Conservation (phyloP, 1,140 invertebrate genomes). For the Plodia interpunctella region DNA sequence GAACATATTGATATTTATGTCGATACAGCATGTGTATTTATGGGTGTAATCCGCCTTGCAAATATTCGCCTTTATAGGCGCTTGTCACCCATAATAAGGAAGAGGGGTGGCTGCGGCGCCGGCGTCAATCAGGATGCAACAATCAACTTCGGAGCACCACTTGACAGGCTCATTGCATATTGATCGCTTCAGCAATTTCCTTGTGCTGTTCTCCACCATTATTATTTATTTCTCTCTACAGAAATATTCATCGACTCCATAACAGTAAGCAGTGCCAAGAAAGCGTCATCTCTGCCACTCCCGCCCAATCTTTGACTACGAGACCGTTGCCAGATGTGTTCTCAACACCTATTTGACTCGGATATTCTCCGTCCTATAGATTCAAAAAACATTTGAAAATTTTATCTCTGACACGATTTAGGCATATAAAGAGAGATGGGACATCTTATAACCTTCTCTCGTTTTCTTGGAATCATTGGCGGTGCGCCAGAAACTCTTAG, state of each 20-base stretch:
- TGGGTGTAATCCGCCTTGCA: background rate
- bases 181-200: background rate
- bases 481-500: slow-evolving; percentile 46
- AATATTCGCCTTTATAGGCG: slow-evolving; percentile 12
- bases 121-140: slow-evolving; percentile 33
- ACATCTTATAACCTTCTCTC: slow-evolving; percentile 70
- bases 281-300: slow-evolving; percentile 22
- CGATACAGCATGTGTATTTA: slow-evolving; percentile 13
- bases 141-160: slow-evolving; percentile 21
- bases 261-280: slow-evolving; percentile 21
- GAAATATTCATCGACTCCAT: slow-evolving; percentile 7
- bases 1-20: slow-evolving; percentile 55
- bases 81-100: slow-evolving; percentile 41
- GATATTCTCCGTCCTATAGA: slow-evolving; percentile 19
- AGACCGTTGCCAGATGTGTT: slow-evolving; percentile 13
- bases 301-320: slow-evolving; percentile 19
- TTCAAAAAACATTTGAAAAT: slow-evolving; percentile 51
- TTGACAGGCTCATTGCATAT: slow-evolving; percentile 8
- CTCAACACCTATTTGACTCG: slow-evolving; percentile 15
- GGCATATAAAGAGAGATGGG: slow-evolving; percentile 67
- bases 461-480: slow-evolving; percentile 68
- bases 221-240: background rate
- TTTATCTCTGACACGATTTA: slow-evolving; percentile 64
- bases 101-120: slow-evolving; percentile 37
- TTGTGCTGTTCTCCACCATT: background rate